Evolutionary conservation across 2,113 vertebrate genomes (phyloP), one percentile per base, ranked within the genome.

Genomic region (Corythoichthys haematopterus): DNA sequence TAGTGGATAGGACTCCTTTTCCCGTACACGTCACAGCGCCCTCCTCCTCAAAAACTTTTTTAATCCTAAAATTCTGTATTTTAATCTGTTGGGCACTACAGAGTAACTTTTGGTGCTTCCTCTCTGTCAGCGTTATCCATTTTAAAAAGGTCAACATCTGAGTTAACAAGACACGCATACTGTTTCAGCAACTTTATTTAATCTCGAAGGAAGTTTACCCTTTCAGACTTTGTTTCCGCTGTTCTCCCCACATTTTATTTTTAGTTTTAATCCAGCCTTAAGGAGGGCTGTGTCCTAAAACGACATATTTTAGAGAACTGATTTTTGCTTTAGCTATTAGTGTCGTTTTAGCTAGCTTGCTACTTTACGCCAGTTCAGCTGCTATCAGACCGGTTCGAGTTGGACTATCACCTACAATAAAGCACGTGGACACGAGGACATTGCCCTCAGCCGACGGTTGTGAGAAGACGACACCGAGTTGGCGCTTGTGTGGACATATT

Each of bases 401-500:
- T 46, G 53, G 35, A 60, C 67, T 77, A 46, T 66, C 59, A 63
- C 28, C 75, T 59, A 57, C 47, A 58, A 72, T 64, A 68, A 84
- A 67, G 16, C 55, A 53, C 50, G 55, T 68, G 65, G 61, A 74
- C 59, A 38, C 20, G 65, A 10, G 33, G 64, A 64, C 50, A 46
- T 35, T 13, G 66, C 56, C 65, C 15, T 20, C 51, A 74, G 71
- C 58, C 6, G 70, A 69, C 8, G 65, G 72, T 66, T 37, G 65
- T 60, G 79, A 59, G 47, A 72, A 28, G 35, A 57, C 45, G 76
- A 70, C 72, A 75, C 64, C 16, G 10, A 68, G 67, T 62, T 64
- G 64, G 75, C 81, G 76, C 85, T 83, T 84, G 81, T 85, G 80
- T 77, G 81, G 78, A 47, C 12, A 50, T 70, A 68, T 81, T 68